These are phyloP conservation scores for Cantharis rustica DNA, from an alignment of 2,888 invertebrate species.

Conservation along the genomic window DNA sequence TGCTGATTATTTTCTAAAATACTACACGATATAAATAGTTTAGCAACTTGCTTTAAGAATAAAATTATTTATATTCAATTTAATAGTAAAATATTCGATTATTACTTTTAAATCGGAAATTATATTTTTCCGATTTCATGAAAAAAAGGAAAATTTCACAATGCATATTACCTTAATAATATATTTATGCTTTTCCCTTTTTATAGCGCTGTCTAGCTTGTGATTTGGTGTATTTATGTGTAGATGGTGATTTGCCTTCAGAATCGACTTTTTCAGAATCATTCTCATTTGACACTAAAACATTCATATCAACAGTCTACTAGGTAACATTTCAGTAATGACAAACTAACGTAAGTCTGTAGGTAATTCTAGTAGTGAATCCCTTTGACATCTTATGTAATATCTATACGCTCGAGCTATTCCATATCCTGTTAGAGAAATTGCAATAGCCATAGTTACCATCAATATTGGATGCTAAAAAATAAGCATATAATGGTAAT, in stretches of 20 bases:
- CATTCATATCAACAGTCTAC: neutral
- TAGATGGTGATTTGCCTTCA: constrained; percentile 51
- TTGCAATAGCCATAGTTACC: constrained; percentile 70
- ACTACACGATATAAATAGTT: neutral
- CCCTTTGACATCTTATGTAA: constrained; percentile 60
- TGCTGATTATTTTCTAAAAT: neutral
- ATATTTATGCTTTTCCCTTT: constrained; percentile 69
- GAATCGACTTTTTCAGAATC: constrained; percentile 38
- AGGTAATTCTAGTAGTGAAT: constrained; percentile 61
- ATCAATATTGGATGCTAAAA: constrained; percentile 73
- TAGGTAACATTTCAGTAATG: neutral
- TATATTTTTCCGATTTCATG: neutral
- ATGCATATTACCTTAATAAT: neutral
- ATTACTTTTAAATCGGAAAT: neutral
- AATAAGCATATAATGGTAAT: neutral
- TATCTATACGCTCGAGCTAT: constrained; percentile 65
- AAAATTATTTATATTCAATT: too few species aligned
- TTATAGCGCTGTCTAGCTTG: constrained; percentile 76
- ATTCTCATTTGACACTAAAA: constrained; percentile 13
- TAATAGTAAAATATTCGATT: too few species aligned
- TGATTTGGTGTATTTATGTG: constrained; percentile 69
- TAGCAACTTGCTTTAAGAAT: too few species aligned
- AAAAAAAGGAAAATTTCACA: neutral
- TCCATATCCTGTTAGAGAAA: constrained; percentile 70
- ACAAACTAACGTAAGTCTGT: constrained; percentile 53